Conservation (phyloP, 1,140 invertebrate species). For the Lasioglossum baleicum region DNA sequence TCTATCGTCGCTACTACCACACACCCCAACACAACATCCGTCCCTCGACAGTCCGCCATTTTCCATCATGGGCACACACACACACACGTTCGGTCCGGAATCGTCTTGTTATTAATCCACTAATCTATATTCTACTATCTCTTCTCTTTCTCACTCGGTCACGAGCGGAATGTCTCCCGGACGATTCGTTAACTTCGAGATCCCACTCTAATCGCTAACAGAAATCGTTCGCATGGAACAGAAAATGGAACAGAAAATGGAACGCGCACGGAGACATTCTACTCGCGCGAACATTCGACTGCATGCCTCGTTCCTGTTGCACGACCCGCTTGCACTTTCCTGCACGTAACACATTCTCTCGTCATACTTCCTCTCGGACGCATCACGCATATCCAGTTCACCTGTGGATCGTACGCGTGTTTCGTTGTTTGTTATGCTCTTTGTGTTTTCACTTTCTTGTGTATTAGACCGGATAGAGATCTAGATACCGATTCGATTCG, state of each 20-base stretch:
- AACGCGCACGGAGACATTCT: not conserved
- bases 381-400: constrained; percentile 35
- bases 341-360: not conserved
- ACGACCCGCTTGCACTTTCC: constrained; percentile 7
- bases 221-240: not conserved
- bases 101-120: constrained; percentile 64
- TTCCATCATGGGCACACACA: not conserved
- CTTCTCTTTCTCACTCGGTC: constrained; percentile 33
- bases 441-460: constrained; percentile 23
- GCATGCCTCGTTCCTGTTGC: constrained; percentile 1
- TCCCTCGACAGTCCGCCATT: constrained; percentile 11
- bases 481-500: constrained; percentile 1
- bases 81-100: not conserved
- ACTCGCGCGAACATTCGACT: not conserved
- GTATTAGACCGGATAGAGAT: constrained; percentile 9
- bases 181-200: not conserved
- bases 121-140: constrained; percentile 60
- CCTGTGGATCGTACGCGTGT: constrained; percentile 9
- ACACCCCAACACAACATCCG: constrained; percentile 21
- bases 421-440: constrained; percentile 10
- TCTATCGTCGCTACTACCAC: not conserved
- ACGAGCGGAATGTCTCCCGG: constrained; percentile 6
- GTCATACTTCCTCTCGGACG: constrained; percentile 13
- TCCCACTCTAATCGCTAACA: not conserved
- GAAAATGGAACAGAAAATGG: too few species aligned